These are phyloP conservation scores for Trididemnum nubilum DNA, from an alignment of 23 tunicate species.

Conservation along the genomic window DNA sequence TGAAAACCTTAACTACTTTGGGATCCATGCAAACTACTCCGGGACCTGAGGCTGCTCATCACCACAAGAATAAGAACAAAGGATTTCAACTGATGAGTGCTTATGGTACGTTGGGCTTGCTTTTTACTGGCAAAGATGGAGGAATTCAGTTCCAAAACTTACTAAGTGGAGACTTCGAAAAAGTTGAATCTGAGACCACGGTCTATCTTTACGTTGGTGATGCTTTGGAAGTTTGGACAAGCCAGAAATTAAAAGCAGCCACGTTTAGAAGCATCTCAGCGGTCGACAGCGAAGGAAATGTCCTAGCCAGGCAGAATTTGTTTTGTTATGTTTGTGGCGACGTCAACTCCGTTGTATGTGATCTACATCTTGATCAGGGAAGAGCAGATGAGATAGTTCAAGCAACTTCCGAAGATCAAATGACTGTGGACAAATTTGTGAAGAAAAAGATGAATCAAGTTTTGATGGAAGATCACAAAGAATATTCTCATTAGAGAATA, in stretches of 20 bases:
- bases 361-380: background rate
- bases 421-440: background rate
- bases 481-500: too few relatives aligned
- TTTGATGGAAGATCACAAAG: too few relatives aligned
- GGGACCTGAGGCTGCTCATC: background rate
- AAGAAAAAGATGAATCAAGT: background rate
- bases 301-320: background rate
- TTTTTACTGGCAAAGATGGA: background rate
- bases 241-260: background rate
- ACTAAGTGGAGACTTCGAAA: background rate
- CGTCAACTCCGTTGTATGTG: background rate
- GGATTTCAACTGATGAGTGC: background rate
- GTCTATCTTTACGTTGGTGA: background rate
- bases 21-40: background rate
- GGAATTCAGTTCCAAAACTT: background rate
- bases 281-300: background rate
- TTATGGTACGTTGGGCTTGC: background rate
- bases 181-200: background rate
- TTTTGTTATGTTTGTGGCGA: background rate
- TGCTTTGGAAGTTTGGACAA: background rate
- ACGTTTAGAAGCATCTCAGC: background rate
- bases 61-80: background rate
- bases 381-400: background rate
- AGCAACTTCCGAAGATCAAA: background rate
- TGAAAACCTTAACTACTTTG: background rate